Base-by-base conservation (phyloP, 2,113 vertebrate species). In the Equus przewalskii region DNA sequence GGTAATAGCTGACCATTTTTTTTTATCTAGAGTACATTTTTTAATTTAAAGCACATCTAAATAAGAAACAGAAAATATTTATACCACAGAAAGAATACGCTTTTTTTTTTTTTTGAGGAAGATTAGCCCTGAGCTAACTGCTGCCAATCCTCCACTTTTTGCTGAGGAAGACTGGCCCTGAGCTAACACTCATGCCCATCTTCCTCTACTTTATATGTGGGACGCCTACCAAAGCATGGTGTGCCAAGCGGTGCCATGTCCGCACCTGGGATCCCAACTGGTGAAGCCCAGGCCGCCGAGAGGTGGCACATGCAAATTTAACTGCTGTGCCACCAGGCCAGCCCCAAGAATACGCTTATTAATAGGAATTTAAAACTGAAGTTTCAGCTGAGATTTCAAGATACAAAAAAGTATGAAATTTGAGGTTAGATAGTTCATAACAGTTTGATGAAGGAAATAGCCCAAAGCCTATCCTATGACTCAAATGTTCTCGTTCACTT, bases 41-140 rank as follows among this genome's bases (percentile, higher is more conserved):
- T 30, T 64, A 21, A 90, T 44, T 4, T 94, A 54, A 28, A 92
- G 69, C 69, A 88, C 24, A 58, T 22, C 28, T 94, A 91, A 95
- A 76, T 86, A 94, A 73, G 33, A 92, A 96, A 91, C 22, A 60
- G 54, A 97, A 96, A 95, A 85, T 21, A 41, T 56, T 85, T 91
- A 85, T 36, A 49, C 56, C 22, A 60, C 28, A 51, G 72, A 83
- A 4, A 93, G 54, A 84, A 92, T 82, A 79, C 11, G 46, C 30
- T 88, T 94, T 76, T 96, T 64, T 51, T 51, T 51, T 51, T 51
- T 9, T 9, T 12, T 51, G 49, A 12, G 49, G 49, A 51, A 51
- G 49, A 51, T 51, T 51, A 9, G 49, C 13, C 10, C 49, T 51
- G 49, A 51, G 49, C 49, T 51, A 51, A 12, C 49, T 51, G 49